Evolutionary conservation across 2,888 invertebrate genomes (phyloP), one percentile per base, ranked within the genome.

Genomic region (Hedychridium roseum): DNA sequence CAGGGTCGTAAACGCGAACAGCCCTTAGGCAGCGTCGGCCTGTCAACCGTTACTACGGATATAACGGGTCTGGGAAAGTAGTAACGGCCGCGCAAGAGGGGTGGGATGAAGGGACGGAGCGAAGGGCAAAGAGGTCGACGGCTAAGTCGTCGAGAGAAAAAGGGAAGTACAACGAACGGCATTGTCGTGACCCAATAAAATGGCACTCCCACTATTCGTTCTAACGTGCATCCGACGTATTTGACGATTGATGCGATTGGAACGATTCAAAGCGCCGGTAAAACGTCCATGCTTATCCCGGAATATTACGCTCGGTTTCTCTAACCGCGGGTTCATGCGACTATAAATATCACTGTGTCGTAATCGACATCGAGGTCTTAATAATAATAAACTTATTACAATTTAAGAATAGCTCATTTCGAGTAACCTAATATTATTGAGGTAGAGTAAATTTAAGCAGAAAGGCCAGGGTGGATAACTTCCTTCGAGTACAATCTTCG

Each of bases 1-100:
- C 60, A 49, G 53, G 64, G 61, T 73, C 73, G 69, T 73, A 72
- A 73, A 73, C 58, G 71, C 59, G 65, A 71, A 73, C 66, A 71
- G 69, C 69, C 67, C 72, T 70, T 70, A 66, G 64, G 67, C n/a
- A n/a, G n/a, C 70, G 70, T 72, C 66, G 65, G 59, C 57, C 50
- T 64, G 61, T 59, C 57, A 54, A 57, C 57, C 68, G 68, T 68
- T 68, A 69, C 67, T 58, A 51, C 43, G 51, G 50, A 60, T 53
- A 56, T 59, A 64, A 56, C 56, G 54, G 58, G n/a, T 23, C 9
- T 23, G 49, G 34, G 46, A 42, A 51, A 51, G 51, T 47, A 49
- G 58, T 63, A 64, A 64, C 64, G 60, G 15, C 7, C 31, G 41
- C 44, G 32, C 45, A 44, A 37, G 42, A 53, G 47, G 57, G 26